A percentile compares a stretch with the other conserved stretches of the same genome.
These are phyloP conservation scores for Thaumetopoea pityocampa DNA, from an alignment of 1,140 invertebrate genomes.

Conservation along the genomic window DNA sequence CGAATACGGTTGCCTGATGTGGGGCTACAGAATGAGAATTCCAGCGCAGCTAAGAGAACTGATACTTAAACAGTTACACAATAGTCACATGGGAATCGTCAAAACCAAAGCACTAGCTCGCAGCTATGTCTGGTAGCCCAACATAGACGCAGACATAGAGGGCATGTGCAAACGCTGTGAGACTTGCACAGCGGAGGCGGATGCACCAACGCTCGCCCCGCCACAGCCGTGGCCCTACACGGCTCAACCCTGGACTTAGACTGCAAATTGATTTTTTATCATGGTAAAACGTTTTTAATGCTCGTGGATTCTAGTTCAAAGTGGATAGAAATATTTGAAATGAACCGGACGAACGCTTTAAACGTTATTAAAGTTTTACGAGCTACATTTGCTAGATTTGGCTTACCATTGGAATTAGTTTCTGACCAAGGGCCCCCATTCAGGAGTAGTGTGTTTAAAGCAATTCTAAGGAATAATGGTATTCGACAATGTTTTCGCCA, in stretches of 20 bases:
- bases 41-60: constrained; percentile 47
- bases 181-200: constrained; percentile 14
- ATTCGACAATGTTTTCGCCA: constrained; percentile 19
- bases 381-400: constrained; percentile 19
- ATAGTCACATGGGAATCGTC: constrained; percentile 63
- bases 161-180: constrained; percentile 4
- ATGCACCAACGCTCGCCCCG: constrained; percentile 10
- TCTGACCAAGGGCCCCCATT: constrained; percentile 26
- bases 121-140: constrained; percentile 74
- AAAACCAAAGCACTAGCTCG: too few relatives aligned
- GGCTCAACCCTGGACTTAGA: constrained; percentile 19
- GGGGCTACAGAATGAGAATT: too few relatives aligned
- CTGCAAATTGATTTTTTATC: constrained; percentile 41
- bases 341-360: constrained; percentile 6
- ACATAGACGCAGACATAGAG: constrained; percentile 58
- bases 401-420: constrained; percentile 19
- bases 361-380: constrained; percentile 13
- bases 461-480: constrained; percentile 17
- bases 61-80: constrained; percentile 67
- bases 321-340: constrained; percentile 54
- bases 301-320: constrained; percentile 61
- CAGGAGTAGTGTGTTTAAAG: constrained; percentile 9
- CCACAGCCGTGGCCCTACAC: constrained; percentile 18
- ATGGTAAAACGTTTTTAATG: constrained; percentile 50
- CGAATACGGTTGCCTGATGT: constrained; percentile 11